These are phyloP conservation scores for Cantharis lateralis DNA, from an alignment of 2,888 invertebrate genomes.

Conservation along the genomic window DNA sequence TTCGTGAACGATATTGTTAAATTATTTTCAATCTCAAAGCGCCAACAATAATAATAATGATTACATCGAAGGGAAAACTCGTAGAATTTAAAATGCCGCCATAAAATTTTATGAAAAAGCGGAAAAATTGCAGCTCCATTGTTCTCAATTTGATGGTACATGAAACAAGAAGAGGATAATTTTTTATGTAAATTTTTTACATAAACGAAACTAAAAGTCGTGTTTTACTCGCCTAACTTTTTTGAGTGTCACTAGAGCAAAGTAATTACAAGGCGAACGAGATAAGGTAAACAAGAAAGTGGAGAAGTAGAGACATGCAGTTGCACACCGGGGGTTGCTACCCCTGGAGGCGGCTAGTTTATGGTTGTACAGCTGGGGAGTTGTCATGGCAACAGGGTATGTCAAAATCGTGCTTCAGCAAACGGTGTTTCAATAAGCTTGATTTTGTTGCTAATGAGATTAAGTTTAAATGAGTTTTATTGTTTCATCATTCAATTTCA, in stretches of 20 bases:
- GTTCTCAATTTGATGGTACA: neutral
- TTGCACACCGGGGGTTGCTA: conserved; percentile 27
- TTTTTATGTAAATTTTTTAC: neutral
- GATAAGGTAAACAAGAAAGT: conserved; percentile 22
- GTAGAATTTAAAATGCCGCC: neutral
- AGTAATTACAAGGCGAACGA: conserved; percentile 18
- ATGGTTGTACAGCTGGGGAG: conserved; percentile 35
- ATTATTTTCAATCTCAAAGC: neutral
- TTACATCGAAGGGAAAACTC: neutral
- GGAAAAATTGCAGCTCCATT: neutral
- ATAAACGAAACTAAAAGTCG: neutral
- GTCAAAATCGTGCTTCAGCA: conserved; percentile 26
- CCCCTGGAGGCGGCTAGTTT: conserved; percentile 31
- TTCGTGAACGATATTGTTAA: too few species aligned
- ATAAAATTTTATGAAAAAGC: neutral
- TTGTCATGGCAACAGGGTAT: conserved; percentile 33
- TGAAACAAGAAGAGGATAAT: neutral
- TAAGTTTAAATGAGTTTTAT: conserved; percentile 4
- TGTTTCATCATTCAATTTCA: neutral
- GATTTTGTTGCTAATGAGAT: conserved; percentile 30
- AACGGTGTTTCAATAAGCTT: conserved; percentile 29
- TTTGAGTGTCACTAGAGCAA: neutral
- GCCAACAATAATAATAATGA: neutral
- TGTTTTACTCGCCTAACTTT: neutral
- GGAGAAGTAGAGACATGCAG: conserved; percentile 19